Evolutionary conservation across 2,888 invertebrate genomes (phyloP).

Genomic region (Chalcis sispes): DNA sequence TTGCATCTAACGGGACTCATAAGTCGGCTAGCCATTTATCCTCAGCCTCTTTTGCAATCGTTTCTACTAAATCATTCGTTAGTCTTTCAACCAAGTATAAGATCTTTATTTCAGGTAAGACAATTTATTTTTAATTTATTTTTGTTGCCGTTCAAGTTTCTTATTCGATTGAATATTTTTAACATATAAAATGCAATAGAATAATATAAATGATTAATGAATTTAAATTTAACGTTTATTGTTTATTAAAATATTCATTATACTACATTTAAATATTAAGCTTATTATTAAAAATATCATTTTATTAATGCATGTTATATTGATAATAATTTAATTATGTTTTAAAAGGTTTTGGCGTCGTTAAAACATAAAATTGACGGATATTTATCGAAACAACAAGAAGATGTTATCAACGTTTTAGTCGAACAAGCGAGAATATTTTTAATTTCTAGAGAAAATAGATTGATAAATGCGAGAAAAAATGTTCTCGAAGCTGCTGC

Average conservation of each 20-base stretch:
- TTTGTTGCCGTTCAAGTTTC: no score
- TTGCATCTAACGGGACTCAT: slow-evolving; percentile 92
- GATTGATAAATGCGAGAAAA: slow-evolving; percentile 83
- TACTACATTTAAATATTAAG: not conserved
- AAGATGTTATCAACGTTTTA: slow-evolving; percentile 79
- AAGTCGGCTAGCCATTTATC: slow-evolving; percentile 90
- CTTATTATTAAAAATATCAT: no score
- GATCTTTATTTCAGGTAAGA: slow-evolving; percentile 91
- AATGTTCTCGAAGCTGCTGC: slow-evolving; percentile 78
- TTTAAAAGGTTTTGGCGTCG: slow-evolving; percentile 82
- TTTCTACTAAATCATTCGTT: slow-evolving; percentile 90
- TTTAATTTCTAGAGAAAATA: slow-evolving; percentile 87
- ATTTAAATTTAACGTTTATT: not conserved
- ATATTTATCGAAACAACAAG: slow-evolving; percentile 80
- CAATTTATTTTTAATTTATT: slow-evolving; percentile 37
- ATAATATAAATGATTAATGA: not conserved
- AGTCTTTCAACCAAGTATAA: slow-evolving; percentile 92
- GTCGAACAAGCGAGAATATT: slow-evolving; percentile 88
- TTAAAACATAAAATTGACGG: slow-evolving; percentile 93
- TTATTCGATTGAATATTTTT: not conserved
- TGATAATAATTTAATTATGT: slow-evolving; percentile 22
- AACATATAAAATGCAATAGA: not conserved
- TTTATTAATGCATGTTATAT: not conserved
- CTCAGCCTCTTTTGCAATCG: slow-evolving; percentile 91
- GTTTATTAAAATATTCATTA: slow-evolving; percentile 1